Evolutionary conservation across 2,113 vertebrate species (phyloP).

Genomic region (Machaerirhynchus nigripectus): DNA sequence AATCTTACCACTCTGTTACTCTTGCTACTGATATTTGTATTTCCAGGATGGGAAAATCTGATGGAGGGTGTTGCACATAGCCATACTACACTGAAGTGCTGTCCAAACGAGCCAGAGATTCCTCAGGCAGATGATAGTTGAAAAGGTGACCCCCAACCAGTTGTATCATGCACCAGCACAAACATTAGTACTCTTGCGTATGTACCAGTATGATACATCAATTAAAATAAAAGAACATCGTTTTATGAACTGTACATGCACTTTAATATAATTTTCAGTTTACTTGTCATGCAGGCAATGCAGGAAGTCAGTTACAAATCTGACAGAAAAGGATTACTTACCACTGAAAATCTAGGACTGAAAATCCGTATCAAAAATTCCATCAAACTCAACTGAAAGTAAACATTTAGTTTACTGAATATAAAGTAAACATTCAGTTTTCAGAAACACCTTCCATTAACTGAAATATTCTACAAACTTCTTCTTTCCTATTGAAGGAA

Average conservation of each 20-base stretch:
- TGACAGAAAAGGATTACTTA: not conserved
- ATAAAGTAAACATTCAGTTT: not conserved
- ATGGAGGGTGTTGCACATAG: not conserved
- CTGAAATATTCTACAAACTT: not conserved
- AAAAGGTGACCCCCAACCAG: not conserved
- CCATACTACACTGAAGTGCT: not conserved
- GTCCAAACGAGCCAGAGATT: not conserved
- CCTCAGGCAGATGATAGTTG: not conserved
- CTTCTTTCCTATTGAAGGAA: not conserved
- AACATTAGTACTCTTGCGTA: not conserved
- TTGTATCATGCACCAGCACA: not conserved
- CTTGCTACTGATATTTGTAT: not conserved
- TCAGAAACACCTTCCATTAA: not conserved
- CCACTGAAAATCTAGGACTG: not conserved
- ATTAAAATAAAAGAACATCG: not conserved
- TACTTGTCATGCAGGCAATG: not conserved
- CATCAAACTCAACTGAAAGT: not conserved
- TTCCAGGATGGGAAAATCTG: not conserved
- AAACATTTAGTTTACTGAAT: not conserved
- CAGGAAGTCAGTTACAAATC: not conserved
- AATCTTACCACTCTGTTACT: not conserved
- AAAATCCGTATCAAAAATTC: not conserved
- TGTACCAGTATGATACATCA: not conserved
- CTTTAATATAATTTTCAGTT: not conserved
- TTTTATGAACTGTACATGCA: not conserved